A percentile compares a stretch with the other conserved stretches of the same genome.
Evolutionary conservation across 2,113 vertebrate genomes (phyloP).

Genomic region (Telmatochromis brachygnathus): DNA sequence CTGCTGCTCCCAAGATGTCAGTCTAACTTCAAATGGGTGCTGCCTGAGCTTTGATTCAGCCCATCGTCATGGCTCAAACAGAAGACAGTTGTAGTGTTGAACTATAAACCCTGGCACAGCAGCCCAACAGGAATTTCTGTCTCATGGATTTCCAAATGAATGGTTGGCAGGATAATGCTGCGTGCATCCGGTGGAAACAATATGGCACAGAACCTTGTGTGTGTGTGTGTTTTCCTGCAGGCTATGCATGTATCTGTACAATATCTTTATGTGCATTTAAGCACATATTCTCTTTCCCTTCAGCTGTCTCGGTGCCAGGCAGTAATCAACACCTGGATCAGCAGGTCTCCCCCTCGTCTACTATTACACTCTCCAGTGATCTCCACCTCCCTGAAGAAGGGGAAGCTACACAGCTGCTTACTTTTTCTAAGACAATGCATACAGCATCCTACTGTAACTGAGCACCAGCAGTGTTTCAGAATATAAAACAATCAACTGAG

Average conservation of each 20-base stretch:
- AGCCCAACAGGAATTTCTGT: conserved; percentile 28
- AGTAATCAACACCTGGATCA: conserved; percentile 64
- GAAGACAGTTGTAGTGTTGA: conserved; percentile 33
- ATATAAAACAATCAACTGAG: conserved; percentile 21
- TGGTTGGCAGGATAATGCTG: conserved; percentile 35
- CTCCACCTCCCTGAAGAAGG: conserved; percentile 25
- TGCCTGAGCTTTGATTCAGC: conserved; percentile 36
- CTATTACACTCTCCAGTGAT: conserved; percentile 57
- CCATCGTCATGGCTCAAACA: conserved; percentile 36
- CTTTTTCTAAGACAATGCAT: conserved; percentile 40
- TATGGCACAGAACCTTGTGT: neutral
- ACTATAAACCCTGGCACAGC: conserved; percentile 34
- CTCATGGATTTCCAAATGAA: conserved; percentile 41
- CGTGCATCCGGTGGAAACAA: conserved; percentile 41
- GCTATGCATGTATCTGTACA: conserved; percentile 5
- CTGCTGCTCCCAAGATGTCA: conserved; percentile 21
- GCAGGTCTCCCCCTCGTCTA: conserved; percentile 52
- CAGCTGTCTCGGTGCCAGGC: conserved; percentile 46
- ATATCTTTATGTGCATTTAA: conserved; percentile 21
- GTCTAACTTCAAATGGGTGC: conserved; percentile 34
- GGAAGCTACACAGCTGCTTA: conserved; percentile 52
- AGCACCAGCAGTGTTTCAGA: conserved; percentile 26
- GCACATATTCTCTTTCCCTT: neutral
- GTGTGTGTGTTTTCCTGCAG: neutral
- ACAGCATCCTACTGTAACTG: conserved; percentile 32